Evolutionary conservation across 2,113 vertebrate species (phyloP), one percentile per base, ranked within the genome.

Genomic region (Sclerurus mexicanus): DNA sequence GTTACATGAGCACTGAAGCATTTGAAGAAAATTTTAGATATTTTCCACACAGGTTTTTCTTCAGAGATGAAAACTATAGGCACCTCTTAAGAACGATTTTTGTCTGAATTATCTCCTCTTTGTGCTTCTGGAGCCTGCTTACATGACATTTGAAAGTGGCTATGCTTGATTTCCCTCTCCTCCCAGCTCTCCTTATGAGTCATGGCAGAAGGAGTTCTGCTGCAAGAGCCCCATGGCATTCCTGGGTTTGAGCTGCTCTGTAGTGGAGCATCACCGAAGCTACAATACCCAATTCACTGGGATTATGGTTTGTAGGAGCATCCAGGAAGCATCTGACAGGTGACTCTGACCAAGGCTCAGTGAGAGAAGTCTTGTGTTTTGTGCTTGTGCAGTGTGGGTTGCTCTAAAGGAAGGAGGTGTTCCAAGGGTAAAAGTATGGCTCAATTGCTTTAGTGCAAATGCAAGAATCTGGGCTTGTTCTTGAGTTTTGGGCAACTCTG

Each of bases 21-120:
- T 91, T 96, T 73, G 40, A 87, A 39, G 69, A 62, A 49, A 60
- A 30, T 88, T 88, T 97, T 44, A 93, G 42, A 30, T 93, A 68
- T 35, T 81, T 94, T 87, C 79, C 68, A 84, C 28, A n/a, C n/a
- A 50, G 27, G 7, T 30, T 66, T 71, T 66, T 77, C 28, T 66
- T 62, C 44, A 63, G 76, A 88, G 47, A 9, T 78, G 5, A 56
- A 85, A 85, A 72, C 30, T 68, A 16, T 10, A 75, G 80, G 44
- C 50, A 58, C 46, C 58, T 84, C 86, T 93, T 75, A 60, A 67
- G 58, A 94, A n/a, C 24, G 50, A 18, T 50, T 69, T 87, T 90
- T 55, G 20, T 40, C 40, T 58, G 72, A 95, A 81, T 86, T 80
- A 66, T 30, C 64, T 64, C 17, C 22, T 55, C 37, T 40, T 62